A percentile compares a stretch with the other conserved stretches of the same genome.
phyloP scores from a whole-genome alignment of 2,797 vertebrate species.

The Nyctalus aviator region DNA sequence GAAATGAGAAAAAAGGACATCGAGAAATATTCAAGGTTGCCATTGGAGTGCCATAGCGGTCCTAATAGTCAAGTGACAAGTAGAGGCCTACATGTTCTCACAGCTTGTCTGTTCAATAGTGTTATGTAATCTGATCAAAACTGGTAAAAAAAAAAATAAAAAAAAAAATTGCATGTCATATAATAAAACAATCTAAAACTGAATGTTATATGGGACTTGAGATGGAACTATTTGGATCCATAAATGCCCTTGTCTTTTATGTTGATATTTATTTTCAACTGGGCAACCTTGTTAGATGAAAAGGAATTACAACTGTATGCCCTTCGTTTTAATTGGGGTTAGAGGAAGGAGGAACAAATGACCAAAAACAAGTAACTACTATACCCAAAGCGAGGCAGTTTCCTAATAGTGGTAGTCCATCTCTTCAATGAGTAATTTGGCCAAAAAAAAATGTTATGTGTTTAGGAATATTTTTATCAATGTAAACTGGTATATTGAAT shows the following conservation, averaged over 20 bases:
- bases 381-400: background rate
- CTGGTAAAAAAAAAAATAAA: background rate
- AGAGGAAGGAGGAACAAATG: background rate
- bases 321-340: conserved; percentile 42
- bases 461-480: background rate
- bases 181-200: background rate
- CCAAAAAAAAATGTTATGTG: background rate
- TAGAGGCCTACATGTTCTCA: background rate
- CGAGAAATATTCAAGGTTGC: background rate
- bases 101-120: background rate
- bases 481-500: background rate
- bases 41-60: background rate
- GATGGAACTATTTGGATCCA: background rate
- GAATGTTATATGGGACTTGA: background rate
- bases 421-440: conserved; percentile 30
- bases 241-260: background rate
- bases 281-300: background rate
- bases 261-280: background rate
- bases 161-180: background rate
- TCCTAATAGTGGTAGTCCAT: background rate
- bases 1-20: background rate
- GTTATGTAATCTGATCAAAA: background rate
- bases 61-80: background rate
- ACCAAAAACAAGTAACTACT: background rate
- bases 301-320: background rate